phyloP scores from a whole-genome alignment of 1,140 invertebrate genomes.

The Cydia amplana region DNA sequence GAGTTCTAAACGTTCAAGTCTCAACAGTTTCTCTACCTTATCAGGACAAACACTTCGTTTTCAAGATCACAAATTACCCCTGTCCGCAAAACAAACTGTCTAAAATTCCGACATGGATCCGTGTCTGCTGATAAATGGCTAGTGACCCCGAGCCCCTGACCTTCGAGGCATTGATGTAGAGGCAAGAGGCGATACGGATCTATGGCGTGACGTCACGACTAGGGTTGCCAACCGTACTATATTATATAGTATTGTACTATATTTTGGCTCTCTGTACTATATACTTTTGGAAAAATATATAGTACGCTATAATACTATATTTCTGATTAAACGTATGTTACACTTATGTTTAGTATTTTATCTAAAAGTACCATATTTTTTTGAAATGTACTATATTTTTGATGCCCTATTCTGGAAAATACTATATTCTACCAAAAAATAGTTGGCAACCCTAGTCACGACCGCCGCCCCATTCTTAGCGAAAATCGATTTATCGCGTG shows the following conservation, averaged over 20 bases:
- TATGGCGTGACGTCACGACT: slow-evolving; percentile 28
- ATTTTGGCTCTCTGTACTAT: too few species aligned
- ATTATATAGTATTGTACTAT: too few species aligned
- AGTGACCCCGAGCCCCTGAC: slow-evolving; percentile 30
- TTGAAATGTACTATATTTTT: too few species aligned
- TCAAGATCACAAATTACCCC: slow-evolving; percentile 25
- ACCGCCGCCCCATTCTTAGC: slow-evolving; percentile 8
- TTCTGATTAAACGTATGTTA: too few species aligned
- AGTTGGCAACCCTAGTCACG: too few species aligned
- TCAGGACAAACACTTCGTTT: slow-evolving; percentile 2
- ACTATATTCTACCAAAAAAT: too few species aligned
- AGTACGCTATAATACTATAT: too few species aligned
- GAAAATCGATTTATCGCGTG: slow-evolving; percentile 32
- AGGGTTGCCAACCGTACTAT: too few species aligned
- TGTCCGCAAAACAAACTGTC: slow-evolving; percentile 20
- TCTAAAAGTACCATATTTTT: too few species aligned
- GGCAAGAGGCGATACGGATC: slow-evolving; percentile 24
- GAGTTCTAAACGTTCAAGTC: not conserved
- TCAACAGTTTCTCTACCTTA: slow-evolving; percentile 14
- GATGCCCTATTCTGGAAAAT: too few species aligned
- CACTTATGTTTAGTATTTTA: too few species aligned
- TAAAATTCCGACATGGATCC: slow-evolving; percentile 25
- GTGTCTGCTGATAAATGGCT: slow-evolving; percentile 29
- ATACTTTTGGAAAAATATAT: too few species aligned
- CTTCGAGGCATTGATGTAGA: slow-evolving; percentile 26